phyloP scores from a whole-genome alignment of 1,140 invertebrate species.

The Penaeus vannamei region DNA sequence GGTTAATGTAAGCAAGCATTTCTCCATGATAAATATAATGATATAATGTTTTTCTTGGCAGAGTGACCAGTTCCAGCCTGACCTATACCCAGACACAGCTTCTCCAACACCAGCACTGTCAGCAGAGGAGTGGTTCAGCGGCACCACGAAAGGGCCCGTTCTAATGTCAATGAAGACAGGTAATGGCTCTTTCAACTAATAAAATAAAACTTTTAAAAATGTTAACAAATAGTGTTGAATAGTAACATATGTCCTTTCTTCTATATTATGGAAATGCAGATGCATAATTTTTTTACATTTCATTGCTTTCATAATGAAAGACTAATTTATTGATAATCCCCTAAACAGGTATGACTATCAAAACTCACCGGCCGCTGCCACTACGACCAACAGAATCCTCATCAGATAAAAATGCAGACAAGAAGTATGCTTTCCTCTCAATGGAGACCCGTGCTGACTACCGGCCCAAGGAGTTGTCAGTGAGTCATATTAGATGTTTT shows the following conservation, averaged over 20 bases:
- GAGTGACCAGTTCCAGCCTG: conserved; percentile 86
- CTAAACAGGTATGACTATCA: conserved; percentile 54
- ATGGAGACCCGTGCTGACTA: conserved; percentile 88
- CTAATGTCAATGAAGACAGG: conserved; percentile 88
- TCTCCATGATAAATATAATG: background rate
- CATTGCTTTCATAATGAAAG: too few species aligned
- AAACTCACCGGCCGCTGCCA: conserved; percentile 71
- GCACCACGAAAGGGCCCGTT: conserved; percentile 85
- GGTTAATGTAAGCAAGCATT: too few species aligned
- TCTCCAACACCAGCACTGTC: conserved; percentile 85
- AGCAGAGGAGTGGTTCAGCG: conserved; percentile 90
- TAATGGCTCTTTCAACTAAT: conserved; percentile 69
- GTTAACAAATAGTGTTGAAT: conserved; percentile 59
- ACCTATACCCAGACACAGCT: conserved; percentile 93
- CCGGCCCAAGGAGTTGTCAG: conserved; percentile 76
- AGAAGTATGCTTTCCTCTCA: conserved; percentile 88
- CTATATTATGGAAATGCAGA: too few species aligned
- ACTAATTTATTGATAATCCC: background rate
- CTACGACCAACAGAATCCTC: conserved; percentile 70
- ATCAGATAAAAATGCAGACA: conserved; percentile 83
- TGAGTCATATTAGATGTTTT: background rate
- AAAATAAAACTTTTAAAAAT: background rate
- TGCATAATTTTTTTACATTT: too few species aligned
- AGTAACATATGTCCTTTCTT: too few species aligned
- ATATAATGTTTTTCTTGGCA: conserved; percentile 69